Conservation (phyloP, 2,797 vertebrate genomes). For the Otus scops region DNA sequence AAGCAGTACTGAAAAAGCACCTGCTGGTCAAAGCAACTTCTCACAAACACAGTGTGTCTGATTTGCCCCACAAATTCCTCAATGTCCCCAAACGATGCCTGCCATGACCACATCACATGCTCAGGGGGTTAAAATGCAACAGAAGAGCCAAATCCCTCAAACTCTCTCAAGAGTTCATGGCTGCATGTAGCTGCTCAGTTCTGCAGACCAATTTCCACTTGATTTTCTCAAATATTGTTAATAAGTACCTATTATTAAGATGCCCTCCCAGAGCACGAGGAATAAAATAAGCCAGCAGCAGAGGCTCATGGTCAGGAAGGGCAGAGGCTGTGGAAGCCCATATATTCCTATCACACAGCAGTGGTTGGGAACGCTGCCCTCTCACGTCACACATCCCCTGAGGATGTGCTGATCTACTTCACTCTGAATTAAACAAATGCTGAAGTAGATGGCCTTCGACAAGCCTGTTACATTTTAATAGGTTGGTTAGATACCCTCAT, state of each 20-base stretch:
- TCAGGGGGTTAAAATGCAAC: background rate
- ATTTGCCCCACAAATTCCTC: background rate
- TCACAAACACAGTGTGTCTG: rapidly evolving
- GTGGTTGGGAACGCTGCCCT: background rate
- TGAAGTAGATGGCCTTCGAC: background rate
- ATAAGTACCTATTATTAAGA: background rate
- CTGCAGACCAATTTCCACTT: background rate
- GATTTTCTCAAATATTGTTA: background rate
- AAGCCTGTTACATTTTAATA: constrained; percentile 25
- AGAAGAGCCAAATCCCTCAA: background rate
- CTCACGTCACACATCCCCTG: background rate
- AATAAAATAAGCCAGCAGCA: background rate
- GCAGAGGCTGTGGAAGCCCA: background rate
- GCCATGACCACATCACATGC: background rate
- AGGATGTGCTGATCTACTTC: background rate
- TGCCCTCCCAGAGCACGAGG: background rate
- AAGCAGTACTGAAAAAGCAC: background rate
- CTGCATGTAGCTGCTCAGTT: background rate
- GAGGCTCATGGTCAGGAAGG: background rate
- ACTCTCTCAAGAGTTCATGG: rapidly evolving
- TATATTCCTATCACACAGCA: background rate
- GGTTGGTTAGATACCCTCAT: background rate
- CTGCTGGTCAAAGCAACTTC: background rate
- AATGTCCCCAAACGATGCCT: rapidly evolving
- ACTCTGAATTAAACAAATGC: background rate